Evolutionary conservation across 2,888 invertebrate genomes (phyloP), one percentile per base, ranked within the genome.

Genomic region (Chaetogeoica ovagalla): DNA sequence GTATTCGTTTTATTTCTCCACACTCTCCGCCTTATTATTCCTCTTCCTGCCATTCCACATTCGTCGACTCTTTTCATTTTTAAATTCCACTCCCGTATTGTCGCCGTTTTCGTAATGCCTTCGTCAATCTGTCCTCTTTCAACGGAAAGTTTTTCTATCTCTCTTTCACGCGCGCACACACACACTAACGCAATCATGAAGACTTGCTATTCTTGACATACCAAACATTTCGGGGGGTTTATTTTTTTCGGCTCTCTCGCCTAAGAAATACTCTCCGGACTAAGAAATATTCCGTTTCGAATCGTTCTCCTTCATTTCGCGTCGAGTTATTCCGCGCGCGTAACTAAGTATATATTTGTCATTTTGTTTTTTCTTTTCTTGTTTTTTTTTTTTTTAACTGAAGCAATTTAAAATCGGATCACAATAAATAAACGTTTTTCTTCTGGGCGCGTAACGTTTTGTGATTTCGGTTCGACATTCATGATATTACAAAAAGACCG

Each of bases 71-170:
- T 62, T 63, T 30, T 30, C 62, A 17, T 66, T 21, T 23, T n/a
- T 2, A 30, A 30, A 5, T 48, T 2, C n/a, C 15, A 30, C 15
- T 43, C n/a, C 17, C 15, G n/a, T 66, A 21, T 48, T 6, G 23
- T 2, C 43, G n/a, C 11, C 1, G 17, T 2, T 1, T 1, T 5
- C 7, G 43, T 11, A 13, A 13, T 4, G 13, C 21, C 48, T 48
- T 11, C 48, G 66, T 48, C 48, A 52, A 69, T 69, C 30, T 19
- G 52, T 69, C 52, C 69, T 13, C 8, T 69, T 69, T 19, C 69
- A 39, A 68, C 48, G 52, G 23, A 7, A 52, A 23, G 55, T 55
- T 21, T 66, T 21, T 66, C 43, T 43, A 21, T 21, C 21, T 17
- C 0, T 23, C 43, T 17, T 1, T 8, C n/a, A 30, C 30, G 4